Evolutionary conservation across 2,797 vertebrate species (phyloP).

Genomic region (Megaceryle alcyon): DNA sequence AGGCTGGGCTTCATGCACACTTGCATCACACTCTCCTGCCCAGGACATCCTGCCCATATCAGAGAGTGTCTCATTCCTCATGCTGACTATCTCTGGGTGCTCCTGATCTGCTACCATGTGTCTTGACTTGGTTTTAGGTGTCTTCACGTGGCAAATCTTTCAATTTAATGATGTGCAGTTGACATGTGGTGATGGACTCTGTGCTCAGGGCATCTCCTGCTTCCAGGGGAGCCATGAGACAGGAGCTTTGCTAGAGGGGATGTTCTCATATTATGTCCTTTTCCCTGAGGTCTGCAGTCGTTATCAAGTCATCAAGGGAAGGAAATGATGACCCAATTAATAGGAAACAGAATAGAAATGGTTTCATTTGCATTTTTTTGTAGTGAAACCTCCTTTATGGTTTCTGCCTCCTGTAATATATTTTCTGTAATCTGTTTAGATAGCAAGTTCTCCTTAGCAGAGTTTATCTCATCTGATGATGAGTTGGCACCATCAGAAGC

Average conservation of each 20-base stretch:
- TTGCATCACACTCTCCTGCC: background rate
- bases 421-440: background rate
- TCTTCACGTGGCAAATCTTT: background rate
- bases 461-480: background rate
- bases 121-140: background rate
- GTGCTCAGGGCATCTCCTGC: background rate
- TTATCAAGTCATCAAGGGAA: background rate
- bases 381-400: background rate
- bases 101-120: background rate
- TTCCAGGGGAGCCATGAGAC: background rate
- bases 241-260: background rate
- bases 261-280: background rate
- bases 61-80: fast-evolving
- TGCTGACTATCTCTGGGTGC: background rate
- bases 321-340: background rate
- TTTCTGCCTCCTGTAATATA: background rate
- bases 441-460: background rate
- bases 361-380: background rate
- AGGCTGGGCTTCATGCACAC: background rate
- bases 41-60: background rate
- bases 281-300: background rate
- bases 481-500: background rate
- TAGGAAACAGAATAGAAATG: background rate
- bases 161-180: background rate
- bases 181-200: fast-evolving